These are phyloP conservation scores for Eupithecia abbreviata DNA, from an alignment of 2,888 invertebrate genomes.

Conservation along the genomic window DNA sequence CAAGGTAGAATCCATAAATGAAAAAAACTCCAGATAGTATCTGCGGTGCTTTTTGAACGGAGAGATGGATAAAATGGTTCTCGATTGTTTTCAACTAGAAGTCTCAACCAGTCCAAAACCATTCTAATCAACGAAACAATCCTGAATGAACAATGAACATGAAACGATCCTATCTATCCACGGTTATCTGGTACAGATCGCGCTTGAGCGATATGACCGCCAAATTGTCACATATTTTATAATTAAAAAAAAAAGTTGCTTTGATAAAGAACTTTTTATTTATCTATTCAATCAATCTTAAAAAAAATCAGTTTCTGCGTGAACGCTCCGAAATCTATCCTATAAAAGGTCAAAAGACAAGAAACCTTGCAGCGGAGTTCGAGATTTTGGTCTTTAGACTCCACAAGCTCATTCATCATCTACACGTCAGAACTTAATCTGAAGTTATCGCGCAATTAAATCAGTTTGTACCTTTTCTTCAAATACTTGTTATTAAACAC, in stretches of 20 bases:
- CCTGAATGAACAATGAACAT: too few relatives aligned
- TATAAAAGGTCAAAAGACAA: background rate
- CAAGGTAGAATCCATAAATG: background rate
- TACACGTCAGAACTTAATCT: background rate
- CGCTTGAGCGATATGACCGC: too few relatives aligned
- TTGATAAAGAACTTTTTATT: too few relatives aligned
- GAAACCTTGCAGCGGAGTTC: background rate
- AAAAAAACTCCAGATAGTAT: background rate
- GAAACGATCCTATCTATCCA: too few relatives aligned
- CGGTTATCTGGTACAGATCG: too few relatives aligned
- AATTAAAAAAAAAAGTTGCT: too few relatives aligned
- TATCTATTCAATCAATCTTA: too few relatives aligned
- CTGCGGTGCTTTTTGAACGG: background rate
- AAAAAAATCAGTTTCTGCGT: too few relatives aligned
- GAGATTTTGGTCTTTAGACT: background rate
- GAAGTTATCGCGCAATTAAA: background rate
- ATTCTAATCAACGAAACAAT: too few relatives aligned
- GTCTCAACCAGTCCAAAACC: too few relatives aligned
- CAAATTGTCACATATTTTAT: too few relatives aligned
- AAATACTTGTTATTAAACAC: background rate
- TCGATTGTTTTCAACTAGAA: too few relatives aligned
- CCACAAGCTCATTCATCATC: background rate
- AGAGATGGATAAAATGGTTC: background rate
- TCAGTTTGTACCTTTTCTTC: background rate
- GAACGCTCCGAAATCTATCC: background rate